phyloP scores from a whole-genome alignment of 2,797 vertebrate genomes.

The Hemibagrus guttatus region DNA sequence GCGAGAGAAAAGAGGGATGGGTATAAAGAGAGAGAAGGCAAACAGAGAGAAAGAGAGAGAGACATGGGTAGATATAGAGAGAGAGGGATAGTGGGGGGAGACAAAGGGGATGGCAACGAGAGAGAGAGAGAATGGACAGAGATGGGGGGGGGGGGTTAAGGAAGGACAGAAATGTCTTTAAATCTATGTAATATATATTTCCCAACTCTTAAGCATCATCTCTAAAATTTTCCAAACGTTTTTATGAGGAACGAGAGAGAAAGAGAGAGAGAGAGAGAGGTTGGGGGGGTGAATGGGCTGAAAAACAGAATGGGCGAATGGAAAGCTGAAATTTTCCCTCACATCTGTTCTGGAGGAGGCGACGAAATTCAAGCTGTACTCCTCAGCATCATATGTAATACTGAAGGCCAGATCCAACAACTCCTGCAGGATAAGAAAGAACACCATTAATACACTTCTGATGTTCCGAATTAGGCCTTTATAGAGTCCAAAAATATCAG shows the following conservation, averaged over 20 bases:
- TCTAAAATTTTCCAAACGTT: neutral
- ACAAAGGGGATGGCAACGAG: too few species aligned
- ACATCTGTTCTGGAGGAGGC: constrained; percentile 90
- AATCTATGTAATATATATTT: neutral
- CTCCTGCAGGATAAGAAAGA: constrained; percentile 72
- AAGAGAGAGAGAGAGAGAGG: neutral
- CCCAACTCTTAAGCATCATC: neutral
- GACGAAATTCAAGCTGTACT: constrained; percentile 89
- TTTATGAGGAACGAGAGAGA: neutral
- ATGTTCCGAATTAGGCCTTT: too few species aligned
- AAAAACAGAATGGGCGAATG: neutral
- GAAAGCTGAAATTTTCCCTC: constrained; percentile 64
- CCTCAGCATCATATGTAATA: constrained; percentile 86
- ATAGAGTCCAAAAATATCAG: neutral
- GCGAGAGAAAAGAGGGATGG: neutral
- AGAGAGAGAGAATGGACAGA: neutral
- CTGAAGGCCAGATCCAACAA: constrained; percentile 91
- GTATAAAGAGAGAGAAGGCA: too few species aligned
- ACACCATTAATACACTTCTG: neutral
- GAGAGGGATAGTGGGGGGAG: too few species aligned
- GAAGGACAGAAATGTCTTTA: neutral
- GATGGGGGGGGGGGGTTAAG: neutral
- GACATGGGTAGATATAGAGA: too few species aligned
- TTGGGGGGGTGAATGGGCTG: neutral
- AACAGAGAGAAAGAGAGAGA: too few species aligned